These are phyloP conservation scores for Oenanthe oenanthe DNA, from an alignment of 2,113 vertebrate species.

Conservation along the genomic window DNA sequence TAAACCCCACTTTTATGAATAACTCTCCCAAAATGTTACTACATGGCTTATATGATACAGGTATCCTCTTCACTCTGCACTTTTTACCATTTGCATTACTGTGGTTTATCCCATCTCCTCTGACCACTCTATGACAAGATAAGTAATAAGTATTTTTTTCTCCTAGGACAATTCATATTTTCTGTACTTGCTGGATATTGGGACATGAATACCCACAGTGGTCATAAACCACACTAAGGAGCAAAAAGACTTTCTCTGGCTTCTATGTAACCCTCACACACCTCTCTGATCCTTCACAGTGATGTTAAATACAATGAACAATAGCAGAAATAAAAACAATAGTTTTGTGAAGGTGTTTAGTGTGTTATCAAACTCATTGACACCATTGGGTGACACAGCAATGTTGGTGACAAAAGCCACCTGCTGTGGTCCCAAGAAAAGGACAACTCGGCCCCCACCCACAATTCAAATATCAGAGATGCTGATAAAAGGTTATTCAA, in stretches of 20 bases:
- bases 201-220: not conserved
- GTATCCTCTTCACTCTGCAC: not conserved
- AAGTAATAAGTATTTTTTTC: not conserved
- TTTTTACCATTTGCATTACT: not conserved
- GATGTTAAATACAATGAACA: not conserved
- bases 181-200: not conserved
- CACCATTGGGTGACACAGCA: not conserved
- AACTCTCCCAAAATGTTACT: not conserved
- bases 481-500: slow-evolving; percentile 8
- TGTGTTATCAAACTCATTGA: not conserved
- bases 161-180: not conserved
- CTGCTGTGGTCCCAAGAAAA: not conserved
- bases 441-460: not conserved
- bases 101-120: not conserved
- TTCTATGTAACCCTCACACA: not conserved
- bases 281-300: not conserved
- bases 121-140: not conserved
- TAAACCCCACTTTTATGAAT: not conserved
- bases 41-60: not conserved
- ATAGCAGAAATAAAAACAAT: not conserved
- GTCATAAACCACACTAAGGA: not conserved
- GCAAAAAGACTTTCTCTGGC: not conserved
- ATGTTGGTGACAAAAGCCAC: not conserved
- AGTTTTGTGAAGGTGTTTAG: not conserved
- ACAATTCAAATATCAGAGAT: slow-evolving; percentile 26